Evolutionary conservation across 2,797 vertebrate species (phyloP), one percentile per base, ranked within the genome.

Genomic region (Carapus acus): DNA sequence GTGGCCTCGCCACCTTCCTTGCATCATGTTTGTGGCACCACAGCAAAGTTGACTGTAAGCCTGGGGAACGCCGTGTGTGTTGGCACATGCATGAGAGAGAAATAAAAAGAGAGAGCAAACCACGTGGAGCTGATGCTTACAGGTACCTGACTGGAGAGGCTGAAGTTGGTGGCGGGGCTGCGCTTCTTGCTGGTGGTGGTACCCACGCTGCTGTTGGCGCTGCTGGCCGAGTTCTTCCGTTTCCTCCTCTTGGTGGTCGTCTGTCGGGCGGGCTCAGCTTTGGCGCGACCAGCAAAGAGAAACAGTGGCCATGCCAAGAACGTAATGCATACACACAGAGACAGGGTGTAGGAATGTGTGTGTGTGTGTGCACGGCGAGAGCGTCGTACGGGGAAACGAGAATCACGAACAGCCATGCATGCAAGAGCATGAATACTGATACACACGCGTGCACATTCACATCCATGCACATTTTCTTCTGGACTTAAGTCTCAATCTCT

Each of bases 61-160:
- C n/a, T n/a, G n/a, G n/a, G n/a, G n/a, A n/a, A n/a, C n/a, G n/a
- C n/a, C 62, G 49, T 39, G 54, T 40, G 21, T 13, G 31, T 33
- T 8, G 9, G 31, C 8, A 13, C 14, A 13, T 33, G 31, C 31
- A 11, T 29, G 27, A 13, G 31, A 33, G 49, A 39, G 44, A 36
- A 62, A 54, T 55, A 15, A 31, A 29, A 68, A 71, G 36, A 77
- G 52, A 62, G 74, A 50, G 56, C 70, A 85, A 85, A 83, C 80
- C 79, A 68, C 79, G 69, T 74, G 83, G 80, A 77, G 78, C 49
- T 39, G 92, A 95, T 92, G 94, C 95, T 98, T 98, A 99, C 96
- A 96, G 96, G 96, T 96, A 98, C 95, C 96, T 99, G 96, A 91
- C 92, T 96, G 91, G 93, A 91, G 90, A 99, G 91, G 85, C 88